Percentiles rank a stretch among this genome's conserved stretches.
Conservation (phyloP, 2,888 invertebrate species). For the Drosophila monieri region DNA sequence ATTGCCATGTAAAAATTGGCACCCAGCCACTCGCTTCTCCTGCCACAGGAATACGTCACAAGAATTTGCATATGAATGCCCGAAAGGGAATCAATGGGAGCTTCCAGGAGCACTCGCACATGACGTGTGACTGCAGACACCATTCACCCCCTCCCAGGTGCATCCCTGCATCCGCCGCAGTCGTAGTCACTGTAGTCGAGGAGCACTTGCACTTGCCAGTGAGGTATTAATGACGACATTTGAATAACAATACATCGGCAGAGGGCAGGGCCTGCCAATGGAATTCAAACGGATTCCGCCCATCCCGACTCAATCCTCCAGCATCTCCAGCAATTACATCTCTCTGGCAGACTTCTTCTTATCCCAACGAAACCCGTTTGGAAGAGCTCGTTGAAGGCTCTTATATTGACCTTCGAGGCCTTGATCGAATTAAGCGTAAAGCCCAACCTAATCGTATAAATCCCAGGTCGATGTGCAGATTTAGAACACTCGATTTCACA, state of each 20-base stretch:
- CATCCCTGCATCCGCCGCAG: slow-evolving; percentile 10
- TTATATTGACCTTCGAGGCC: background rate
- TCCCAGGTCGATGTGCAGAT: background rate
- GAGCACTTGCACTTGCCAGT: slow-evolving; percentile 68
- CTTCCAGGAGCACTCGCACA: slow-evolving; percentile 22
- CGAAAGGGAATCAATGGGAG: slow-evolving; percentile 45
- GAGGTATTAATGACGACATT: slow-evolving; percentile 77
- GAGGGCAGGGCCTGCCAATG: slow-evolving; percentile 17
- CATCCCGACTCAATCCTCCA: background rate
- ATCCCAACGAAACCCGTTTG: background rate
- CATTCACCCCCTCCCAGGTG: slow-evolving; percentile 10
- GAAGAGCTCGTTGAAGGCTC: background rate
- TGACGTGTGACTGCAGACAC: slow-evolving; percentile 15
- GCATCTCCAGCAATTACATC: background rate
- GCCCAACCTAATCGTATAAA: background rate
- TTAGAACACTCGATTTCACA: background rate
- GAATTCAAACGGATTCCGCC: slow-evolving; percentile 7
- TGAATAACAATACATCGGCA: slow-evolving; percentile 69
- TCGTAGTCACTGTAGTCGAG: slow-evolving; percentile 15
- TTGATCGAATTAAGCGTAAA: background rate
- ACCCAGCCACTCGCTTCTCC: slow-evolving; percentile 15
- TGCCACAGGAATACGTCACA: slow-evolving; percentile 21
- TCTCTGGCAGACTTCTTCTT: background rate
- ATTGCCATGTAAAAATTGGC: slow-evolving; percentile 20
- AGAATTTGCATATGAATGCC: slow-evolving; percentile 73